Base-by-base conservation (phyloP, 2,797 vertebrate genomes). In the Cryptoprocta ferox region DNA sequence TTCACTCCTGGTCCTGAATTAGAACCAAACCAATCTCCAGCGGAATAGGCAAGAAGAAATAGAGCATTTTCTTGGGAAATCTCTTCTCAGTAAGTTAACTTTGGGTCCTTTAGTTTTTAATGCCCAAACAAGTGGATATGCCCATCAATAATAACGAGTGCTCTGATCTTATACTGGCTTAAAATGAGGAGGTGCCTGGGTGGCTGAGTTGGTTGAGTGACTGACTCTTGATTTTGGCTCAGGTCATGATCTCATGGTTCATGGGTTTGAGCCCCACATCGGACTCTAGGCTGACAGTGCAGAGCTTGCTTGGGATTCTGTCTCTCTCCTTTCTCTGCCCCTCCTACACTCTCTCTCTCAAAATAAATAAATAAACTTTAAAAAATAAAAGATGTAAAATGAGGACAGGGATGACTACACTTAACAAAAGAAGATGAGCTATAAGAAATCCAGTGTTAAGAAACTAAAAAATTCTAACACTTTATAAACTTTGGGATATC, bases 101-200 rank as follows among this genome's bases (percentile, higher is more conserved):
- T 65, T 91, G 53, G 28, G n/a, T 45, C 56, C 50, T 79, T 94
- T 79, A 70, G 65, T 89, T 97, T 30, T 66, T 97, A 95, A 32
- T 56, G 68, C 30, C 7, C 21, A 53, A 84, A 45, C 39, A 83
- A 68, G 75, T 92, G 61, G 86, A 35, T n/a, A 37, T 3, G 48
- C 24, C 35, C 53, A n/a, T 88, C n/a, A 65, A 80, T 61, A 61
- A 80, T 19, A 75, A 1, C 28, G n/a, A 79, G 16, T 70, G 50
- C 15, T 84, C 19, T 89, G 68, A 66, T 85, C 71, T 73, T 87
- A 82, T 26, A 15, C 30, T 81, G 73, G 39, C 53, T 63, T 94
- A 61, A 35, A 50, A 48, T 37, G 18, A 92, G 39, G 21, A 8
- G 56, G 8, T 9, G 21, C 56, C 19, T 59, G 56, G 21, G 56